A percentile compares a stretch with the other conserved stretches of the same genome.
phyloP scores from a whole-genome alignment of 1,140 invertebrate genomes.

The Rhizoglyphus robini region DNA sequence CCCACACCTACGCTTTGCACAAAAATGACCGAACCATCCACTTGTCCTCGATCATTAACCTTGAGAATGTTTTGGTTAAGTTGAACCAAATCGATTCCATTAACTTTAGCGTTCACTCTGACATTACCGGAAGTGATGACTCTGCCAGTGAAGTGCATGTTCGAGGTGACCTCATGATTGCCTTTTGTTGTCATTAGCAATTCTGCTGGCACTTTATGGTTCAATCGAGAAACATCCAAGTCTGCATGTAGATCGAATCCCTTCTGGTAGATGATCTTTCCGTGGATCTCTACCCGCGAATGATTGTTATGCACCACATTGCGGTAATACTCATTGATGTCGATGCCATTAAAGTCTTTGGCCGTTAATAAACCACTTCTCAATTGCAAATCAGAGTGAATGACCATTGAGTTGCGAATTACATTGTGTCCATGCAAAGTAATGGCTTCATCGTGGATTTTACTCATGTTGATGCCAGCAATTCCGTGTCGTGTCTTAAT shows the following conservation, averaged over 20 bases:
- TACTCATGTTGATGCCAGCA: not conserved
- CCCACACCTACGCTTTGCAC: not conserved
- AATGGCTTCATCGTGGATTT: not conserved
- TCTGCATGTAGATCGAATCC: not conserved
- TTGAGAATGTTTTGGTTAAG: not conserved
- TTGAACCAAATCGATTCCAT: not conserved
- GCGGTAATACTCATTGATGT: not conserved
- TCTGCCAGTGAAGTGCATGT: not conserved
- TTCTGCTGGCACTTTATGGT: not conserved
- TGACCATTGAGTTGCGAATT: not conserved
- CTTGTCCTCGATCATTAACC: constrained; percentile 1
- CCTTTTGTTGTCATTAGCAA: not conserved
- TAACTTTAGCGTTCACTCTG: not conserved
- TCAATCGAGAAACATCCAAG: not conserved
- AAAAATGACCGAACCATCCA: not conserved
- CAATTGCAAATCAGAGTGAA: not conserved
- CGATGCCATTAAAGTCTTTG: not conserved
- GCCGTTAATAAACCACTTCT: not conserved
- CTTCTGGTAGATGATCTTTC: not conserved
- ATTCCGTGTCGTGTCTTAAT: not conserved
- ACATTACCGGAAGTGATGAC: not conserved
- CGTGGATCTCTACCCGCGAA: not conserved
- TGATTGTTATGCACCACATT: not conserved
- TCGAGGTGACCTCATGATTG: not conserved
- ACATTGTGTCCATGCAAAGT: constrained; percentile 2